Percentiles rank a stretch among this genome's conserved stretches.
Evolutionary conservation across 1,140 invertebrate species (phyloP).

Genomic region (Drusus annulatus): DNA sequence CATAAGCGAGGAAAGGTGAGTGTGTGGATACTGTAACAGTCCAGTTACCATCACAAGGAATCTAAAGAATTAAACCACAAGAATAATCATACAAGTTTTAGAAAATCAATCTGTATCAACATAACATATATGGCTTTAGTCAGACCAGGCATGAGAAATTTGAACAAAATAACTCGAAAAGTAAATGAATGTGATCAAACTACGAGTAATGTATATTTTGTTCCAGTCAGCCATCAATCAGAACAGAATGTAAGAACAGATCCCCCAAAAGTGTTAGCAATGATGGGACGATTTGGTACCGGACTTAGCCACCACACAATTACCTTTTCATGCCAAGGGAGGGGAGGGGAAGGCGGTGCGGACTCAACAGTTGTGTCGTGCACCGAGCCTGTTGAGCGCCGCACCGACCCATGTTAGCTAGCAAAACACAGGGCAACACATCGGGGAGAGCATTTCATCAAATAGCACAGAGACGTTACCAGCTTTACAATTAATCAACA

Average conservation of each 20-base stretch:
- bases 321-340: conserved; percentile 57
- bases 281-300: conserved; percentile 41
- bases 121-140: conserved; percentile 52
- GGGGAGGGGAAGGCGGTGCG: conserved; percentile 13
- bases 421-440: conserved; percentile 14
- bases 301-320: conserved; percentile 58
- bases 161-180: conserved; percentile 45
- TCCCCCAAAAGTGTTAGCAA: conserved; percentile 60
- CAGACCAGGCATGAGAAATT: conserved; percentile 55
- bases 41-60: conserved; percentile 62
- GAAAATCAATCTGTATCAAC: conserved; percentile 44
- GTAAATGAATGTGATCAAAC: conserved; percentile 27
- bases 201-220: conserved; percentile 42
- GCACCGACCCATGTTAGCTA: conserved; percentile 10
- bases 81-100: conserved; percentile 44
- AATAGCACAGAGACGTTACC: too few relatives aligned
- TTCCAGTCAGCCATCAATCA: conserved; percentile 66
- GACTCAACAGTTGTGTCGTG: background rate
- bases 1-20: conserved; percentile 67
- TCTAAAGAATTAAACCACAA: conserved; percentile 46
- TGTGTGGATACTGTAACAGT: conserved; percentile 67
- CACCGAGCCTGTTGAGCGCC: background rate
- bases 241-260: conserved; percentile 65
- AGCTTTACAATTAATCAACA: too few relatives aligned
- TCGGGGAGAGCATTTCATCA: too few relatives aligned